Base-by-base conservation (phyloP, 2,888 invertebrate genomes). In the Agonopterix alstromeriana region DNA sequence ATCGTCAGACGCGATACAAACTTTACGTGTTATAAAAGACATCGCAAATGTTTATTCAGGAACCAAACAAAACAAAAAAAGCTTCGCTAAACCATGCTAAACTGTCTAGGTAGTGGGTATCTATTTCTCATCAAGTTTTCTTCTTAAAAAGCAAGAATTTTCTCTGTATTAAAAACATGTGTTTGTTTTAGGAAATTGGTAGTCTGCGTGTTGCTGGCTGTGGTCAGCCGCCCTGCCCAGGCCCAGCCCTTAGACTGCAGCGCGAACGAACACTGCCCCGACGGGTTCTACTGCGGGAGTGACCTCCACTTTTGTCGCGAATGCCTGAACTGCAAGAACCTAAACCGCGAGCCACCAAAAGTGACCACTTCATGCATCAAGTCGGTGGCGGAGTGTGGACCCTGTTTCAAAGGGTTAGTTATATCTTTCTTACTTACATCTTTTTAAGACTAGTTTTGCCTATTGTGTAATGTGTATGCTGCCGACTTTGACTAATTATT, bases 251-350 rank as follows among this genome's bases (percentile, higher is more conserved):
- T 58, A 8, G 53, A 47, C 2, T 81, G 81, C 48, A 46, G 46
- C 10, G 61, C 63, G 36, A 67, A 76, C 36, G 49, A 46, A 1
- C 71, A 80, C 8, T 82, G 81, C 49, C 50, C 63, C 11, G 57
- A 48, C 5, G 71, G 66, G 4, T 70, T 60, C 49, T 78, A 61
- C 55, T 80, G 80, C 52, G 67, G 70, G 9, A n/a, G 43, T 9
- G 55, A 50, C 35, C 44, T 48, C 2, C 60, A 56, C 47, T 46
- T 53, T 10, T 81, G 82, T 48, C 64, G 56, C 17, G 50, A 63
- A 47, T 82, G 82, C 49, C 53, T 78, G 36, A 49, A 56, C 9
- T 82, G 82, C 51, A 61, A 65, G 35, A 56, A 67, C 27, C 55
- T 72, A 36, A 68, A 71, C 35, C 70, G 79, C 2, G 60, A 63